phyloP scores from a whole-genome alignment of 2,113 vertebrate genomes.

The Spheniscus mendiculus region DNA sequence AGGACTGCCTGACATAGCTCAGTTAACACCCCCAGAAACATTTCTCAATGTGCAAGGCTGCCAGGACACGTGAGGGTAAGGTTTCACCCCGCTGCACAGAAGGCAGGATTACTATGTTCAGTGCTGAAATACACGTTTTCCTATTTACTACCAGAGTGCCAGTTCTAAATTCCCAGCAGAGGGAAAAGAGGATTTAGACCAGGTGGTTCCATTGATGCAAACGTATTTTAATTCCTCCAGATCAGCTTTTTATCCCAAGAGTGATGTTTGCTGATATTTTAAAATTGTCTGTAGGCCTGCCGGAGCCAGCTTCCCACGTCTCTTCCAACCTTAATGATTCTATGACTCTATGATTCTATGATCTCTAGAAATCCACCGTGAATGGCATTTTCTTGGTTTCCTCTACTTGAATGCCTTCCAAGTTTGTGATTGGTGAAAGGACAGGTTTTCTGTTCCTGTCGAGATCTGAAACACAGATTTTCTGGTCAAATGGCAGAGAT shows the following conservation, averaged over 20 bases:
- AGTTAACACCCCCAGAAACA: neutral
- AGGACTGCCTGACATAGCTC: neutral
- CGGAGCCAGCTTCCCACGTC: neutral
- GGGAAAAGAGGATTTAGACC: neutral
- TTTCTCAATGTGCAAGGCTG: neutral
- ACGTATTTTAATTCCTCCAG: neutral
- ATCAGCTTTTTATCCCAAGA: neutral
- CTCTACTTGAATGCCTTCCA: neutral
- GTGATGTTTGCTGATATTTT: neutral
- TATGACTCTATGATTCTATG: too few relatives aligned
- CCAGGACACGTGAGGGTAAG: neutral
- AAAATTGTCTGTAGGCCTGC: neutral
- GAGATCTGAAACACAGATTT: slow-evolving; percentile 5
- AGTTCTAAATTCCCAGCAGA: neutral
- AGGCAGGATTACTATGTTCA: neutral
- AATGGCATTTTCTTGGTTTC: neutral
- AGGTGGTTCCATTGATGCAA: neutral
- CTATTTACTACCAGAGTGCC: neutral
- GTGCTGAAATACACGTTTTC: neutral
- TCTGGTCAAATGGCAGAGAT: slow-evolving; percentile 3
- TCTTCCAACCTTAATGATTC: too few relatives aligned
- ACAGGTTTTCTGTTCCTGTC: neutral
- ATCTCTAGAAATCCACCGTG: neutral
- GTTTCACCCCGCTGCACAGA: neutral
- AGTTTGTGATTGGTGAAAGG: neutral